Conservation (phyloP, 1,140 invertebrate genomes). For the Apocrypta bakeri region DNA sequence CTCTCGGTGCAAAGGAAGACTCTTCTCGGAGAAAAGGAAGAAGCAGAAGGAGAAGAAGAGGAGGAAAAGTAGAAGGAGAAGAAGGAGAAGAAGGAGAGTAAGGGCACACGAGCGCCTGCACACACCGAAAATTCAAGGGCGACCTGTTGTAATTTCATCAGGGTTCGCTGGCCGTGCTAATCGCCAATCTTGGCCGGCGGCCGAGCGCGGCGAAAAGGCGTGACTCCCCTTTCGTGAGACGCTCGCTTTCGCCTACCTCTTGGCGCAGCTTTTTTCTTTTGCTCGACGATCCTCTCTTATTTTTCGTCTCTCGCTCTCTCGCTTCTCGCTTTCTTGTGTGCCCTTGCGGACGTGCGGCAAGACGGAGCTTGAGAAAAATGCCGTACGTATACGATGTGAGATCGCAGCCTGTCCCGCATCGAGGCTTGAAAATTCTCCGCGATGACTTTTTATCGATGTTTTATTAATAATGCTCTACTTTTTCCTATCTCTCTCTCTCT, state of each 20-base stretch:
- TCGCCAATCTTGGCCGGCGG: slow-evolving; percentile 36
- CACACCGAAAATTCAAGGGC: slow-evolving; percentile 61
- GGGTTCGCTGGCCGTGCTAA: slow-evolving; percentile 48
- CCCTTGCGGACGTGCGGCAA: neutral
- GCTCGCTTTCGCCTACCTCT: neutral
- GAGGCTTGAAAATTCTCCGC: neutral
- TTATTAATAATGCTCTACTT: too few species aligned
- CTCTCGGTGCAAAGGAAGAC: neutral
- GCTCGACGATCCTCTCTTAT: slow-evolving; percentile 6
- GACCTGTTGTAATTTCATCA: slow-evolving; percentile 56
- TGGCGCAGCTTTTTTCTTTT: neutral
- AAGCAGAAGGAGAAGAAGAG: slow-evolving; percentile 50
- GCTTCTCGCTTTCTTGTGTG: slow-evolving; percentile 7
- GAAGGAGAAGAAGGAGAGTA: slow-evolving; percentile 54
- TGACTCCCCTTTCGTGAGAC: slow-evolving; percentile 7
- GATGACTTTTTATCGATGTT: too few species aligned
- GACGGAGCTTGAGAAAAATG: neutral
- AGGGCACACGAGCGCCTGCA: slow-evolving; percentile 53
- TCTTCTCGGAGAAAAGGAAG: neutral
- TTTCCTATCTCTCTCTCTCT: too few species aligned
- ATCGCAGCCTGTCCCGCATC: neutral
- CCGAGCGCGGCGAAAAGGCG: slow-evolving; percentile 27
- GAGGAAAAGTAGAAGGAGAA: slow-evolving; percentile 45
- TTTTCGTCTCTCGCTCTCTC: slow-evolving; percentile 11
- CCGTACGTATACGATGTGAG: neutral